Evolutionary conservation across 2,113 vertebrate species (phyloP).

Genomic region (Notothenia rossii): DNA sequence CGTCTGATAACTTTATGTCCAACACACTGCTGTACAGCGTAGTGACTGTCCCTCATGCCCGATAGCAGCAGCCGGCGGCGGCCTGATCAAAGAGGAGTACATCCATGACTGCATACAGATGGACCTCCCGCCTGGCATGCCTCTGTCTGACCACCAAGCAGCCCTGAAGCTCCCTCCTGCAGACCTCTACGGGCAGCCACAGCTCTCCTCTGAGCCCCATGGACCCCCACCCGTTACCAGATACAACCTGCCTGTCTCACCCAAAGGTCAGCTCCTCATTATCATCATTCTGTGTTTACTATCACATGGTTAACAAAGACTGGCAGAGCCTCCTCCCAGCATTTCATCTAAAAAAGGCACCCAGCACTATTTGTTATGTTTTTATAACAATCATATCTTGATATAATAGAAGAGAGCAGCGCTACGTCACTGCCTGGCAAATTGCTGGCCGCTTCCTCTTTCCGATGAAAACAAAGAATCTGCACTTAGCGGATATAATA

Average conservation of each 20-base stretch:
- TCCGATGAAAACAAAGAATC: no score
- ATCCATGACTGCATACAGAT: slow-evolving; percentile 82
- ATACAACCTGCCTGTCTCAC: slow-evolving; percentile 80
- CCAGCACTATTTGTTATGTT: no score
- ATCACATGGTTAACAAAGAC: neutral
- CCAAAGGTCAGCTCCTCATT: slow-evolving; percentile 59
- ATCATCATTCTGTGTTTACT: neutral
- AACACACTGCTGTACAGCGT: neutral
- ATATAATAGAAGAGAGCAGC: no score
- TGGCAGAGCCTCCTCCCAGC: no score
- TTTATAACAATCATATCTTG: no score
- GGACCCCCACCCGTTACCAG: slow-evolving; percentile 64
- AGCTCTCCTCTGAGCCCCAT: slow-evolving; percentile 71
- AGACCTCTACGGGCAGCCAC: slow-evolving; percentile 79
- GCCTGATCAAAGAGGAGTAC: slow-evolving; percentile 84
- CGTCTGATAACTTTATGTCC: neutral
- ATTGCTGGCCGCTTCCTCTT: no score
- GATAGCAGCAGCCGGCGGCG: slow-evolving; percentile 53
- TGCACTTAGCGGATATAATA: no score
- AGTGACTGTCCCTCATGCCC: neutral
- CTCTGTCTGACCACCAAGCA: slow-evolving; percentile 71
- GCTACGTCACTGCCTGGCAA: no score
- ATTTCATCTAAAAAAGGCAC: no score
- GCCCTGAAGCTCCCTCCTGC: slow-evolving; percentile 74
- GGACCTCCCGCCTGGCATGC: slow-evolving; percentile 74